Evolutionary conservation across 2,113 vertebrate genomes (phyloP).

Genomic region (Peromyscus californicus): DNA sequence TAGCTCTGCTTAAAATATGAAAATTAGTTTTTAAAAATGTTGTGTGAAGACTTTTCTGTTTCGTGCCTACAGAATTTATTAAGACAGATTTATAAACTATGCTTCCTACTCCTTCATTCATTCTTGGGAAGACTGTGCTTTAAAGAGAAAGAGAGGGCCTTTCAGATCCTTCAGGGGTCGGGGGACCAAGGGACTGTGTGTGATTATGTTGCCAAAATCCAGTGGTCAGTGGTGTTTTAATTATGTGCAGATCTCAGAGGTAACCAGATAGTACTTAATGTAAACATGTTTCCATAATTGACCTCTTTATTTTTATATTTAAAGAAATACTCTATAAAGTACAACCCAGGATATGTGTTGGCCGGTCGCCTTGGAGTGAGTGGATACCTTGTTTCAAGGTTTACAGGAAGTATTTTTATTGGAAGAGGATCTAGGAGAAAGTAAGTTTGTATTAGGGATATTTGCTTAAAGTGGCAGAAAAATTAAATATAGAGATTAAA

Average conservation of each 20-base stretch:
- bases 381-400: constrained; percentile 98
- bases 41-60: constrained; percentile 8
- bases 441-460: constrained; percentile 89
- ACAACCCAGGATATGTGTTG: constrained; percentile 97
- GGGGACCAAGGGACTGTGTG: constrained; percentile 32
- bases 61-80: constrained; percentile 58
- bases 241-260: constrained; percentile 72
- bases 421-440: constrained; percentile 97
- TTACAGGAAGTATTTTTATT: constrained; percentile 99
- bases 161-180: constrained; percentile 24
- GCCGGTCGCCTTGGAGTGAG: constrained; percentile 96
- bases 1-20: constrained; percentile 50
- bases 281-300: constrained; percentile 73
- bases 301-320: constrained; percentile 86
- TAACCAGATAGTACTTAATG: constrained; percentile 71
- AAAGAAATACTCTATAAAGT: constrained; percentile 98
- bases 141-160: constrained; percentile 54
- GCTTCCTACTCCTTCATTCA: constrained; percentile 47
- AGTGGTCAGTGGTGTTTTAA: constrained; percentile 62
- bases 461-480: constrained; percentile 78
- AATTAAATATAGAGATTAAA: constrained; percentile 77
- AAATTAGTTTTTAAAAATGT: background rate
- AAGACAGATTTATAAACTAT: constrained; percentile 47
- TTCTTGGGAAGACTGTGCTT: constrained; percentile 56
- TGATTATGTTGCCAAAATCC: constrained; percentile 49